These are phyloP conservation scores for Meghimatium bilineatum DNA, from an alignment of 2,888 invertebrate species.

Conservation along the genomic window DNA sequence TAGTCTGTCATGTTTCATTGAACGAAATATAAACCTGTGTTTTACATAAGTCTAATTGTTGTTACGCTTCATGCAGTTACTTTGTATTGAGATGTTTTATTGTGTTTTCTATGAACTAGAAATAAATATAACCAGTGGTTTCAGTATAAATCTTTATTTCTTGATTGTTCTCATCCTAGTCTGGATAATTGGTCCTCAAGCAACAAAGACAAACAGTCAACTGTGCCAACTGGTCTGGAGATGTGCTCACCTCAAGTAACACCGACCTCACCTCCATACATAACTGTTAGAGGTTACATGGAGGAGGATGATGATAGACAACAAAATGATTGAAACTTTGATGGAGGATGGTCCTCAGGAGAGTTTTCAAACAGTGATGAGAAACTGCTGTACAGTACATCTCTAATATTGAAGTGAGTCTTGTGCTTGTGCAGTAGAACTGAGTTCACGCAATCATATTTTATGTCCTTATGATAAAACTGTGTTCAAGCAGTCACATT, in stretches of 20 bases:
- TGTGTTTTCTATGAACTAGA: no score
- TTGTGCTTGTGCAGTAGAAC: not conserved
- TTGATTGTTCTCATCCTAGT: conserved; percentile 51
- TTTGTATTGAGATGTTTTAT: no score
- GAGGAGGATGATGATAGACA: conserved; percentile 42
- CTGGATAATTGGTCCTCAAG: conserved; percentile 67
- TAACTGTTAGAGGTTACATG: not conserved
- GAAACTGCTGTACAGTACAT: conserved; percentile 56
- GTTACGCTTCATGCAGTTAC: no score
- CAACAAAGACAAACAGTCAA: conserved; percentile 60
- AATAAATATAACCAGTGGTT: no score
- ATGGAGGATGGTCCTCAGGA: conserved; percentile 91
- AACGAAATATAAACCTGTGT: no score
- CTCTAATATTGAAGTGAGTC: conserved; percentile 53
- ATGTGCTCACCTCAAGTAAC: conserved; percentile 55
- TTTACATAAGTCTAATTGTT: no score
- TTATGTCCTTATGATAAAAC: no score
- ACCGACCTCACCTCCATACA: conserved; percentile 43
- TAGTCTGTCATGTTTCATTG: no score
- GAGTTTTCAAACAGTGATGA: conserved; percentile 83
- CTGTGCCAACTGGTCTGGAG: conserved; percentile 62
- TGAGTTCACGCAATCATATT: no score
- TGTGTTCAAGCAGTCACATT: no score
- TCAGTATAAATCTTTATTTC: no score
- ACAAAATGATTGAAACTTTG: conserved; percentile 72